Conservation (phyloP, 1,140 invertebrate species). For the Euwallacea similis region DNA sequence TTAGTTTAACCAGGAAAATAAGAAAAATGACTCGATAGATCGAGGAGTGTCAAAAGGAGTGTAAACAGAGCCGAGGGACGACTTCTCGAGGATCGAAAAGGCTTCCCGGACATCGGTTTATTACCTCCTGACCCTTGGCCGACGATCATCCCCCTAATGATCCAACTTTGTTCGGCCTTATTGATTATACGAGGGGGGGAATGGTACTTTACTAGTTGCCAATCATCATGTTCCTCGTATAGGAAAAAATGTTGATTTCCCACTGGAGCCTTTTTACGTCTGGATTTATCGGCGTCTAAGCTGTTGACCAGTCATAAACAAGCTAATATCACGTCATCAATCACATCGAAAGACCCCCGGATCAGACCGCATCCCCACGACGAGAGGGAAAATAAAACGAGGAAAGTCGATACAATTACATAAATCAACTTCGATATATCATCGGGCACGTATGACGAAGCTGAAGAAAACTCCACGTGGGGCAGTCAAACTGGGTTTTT, state of each 20-base stretch:
- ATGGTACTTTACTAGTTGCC: neutral
- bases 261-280: conserved; percentile 35
- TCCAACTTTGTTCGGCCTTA: conserved; percentile 36
- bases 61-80: conserved; percentile 44
- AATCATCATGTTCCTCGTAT: neutral
- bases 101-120: conserved; percentile 46
- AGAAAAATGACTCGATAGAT: conserved; percentile 14
- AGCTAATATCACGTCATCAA: conserved; percentile 39
- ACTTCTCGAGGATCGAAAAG: conserved; percentile 42
- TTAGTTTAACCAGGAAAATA: conserved; percentile 3
- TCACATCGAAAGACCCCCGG: conserved; percentile 34
- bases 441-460: conserved; percentile 25
- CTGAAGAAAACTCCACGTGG: neutral
- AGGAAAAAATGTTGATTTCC: conserved; percentile 29
- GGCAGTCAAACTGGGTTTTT: neutral
- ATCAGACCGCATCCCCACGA: conserved; percentile 7
- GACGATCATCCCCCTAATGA: conserved; percentile 41
- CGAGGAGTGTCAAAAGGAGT: conserved; percentile 45
- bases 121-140: conserved; percentile 43
- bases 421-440: conserved; percentile 48
- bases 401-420: conserved; percentile 49
- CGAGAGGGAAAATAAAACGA: conserved; percentile 33
- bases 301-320: conserved; percentile 41
- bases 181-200: conserved; percentile 28
- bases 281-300: conserved; percentile 35